phyloP scores from a whole-genome alignment of 2,113 vertebrate genomes.

The Delphinus delphis region DNA sequence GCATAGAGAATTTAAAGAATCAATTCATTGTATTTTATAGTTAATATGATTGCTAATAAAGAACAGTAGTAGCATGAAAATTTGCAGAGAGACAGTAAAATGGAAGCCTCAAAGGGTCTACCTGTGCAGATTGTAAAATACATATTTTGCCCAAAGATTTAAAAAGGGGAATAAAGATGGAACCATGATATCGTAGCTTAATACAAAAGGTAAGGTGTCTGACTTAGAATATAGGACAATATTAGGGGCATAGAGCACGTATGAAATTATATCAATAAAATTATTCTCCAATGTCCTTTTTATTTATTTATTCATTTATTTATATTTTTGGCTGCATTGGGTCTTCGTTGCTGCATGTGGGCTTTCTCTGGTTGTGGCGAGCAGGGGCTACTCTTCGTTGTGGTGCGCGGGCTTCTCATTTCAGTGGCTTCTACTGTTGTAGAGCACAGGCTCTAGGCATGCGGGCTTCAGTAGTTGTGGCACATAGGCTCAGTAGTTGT shows the following conservation, averaged over 20 bases:
- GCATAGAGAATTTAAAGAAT: constrained; percentile 41
- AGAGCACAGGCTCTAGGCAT: too few species aligned
- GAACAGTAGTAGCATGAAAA: not conserved
- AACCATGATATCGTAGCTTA: not conserved
- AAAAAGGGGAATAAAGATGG: not conserved
- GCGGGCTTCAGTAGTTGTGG: too few species aligned
- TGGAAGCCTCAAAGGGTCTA: not conserved
- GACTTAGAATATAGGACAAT: not conserved
- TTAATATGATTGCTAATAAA: constrained; percentile 43
- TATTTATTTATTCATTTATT: too few species aligned
- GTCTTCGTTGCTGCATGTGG: too few species aligned
- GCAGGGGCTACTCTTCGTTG: too few species aligned
- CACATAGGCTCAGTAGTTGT: too few species aligned
- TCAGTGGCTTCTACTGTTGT: too few species aligned
- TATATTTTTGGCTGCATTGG: too few species aligned
- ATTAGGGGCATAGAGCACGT: not conserved
- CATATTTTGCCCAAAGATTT: not conserved
- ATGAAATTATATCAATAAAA: not conserved
- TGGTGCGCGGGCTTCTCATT: too few species aligned
- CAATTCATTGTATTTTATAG: not conserved
- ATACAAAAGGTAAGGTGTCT: not conserved
- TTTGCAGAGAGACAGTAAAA: constrained; percentile 33
- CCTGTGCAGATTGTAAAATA: constrained; percentile 18
- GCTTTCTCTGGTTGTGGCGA: too few species aligned
- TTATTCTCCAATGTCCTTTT: not conserved